A percentile compares a stretch with the other conserved stretches of the same genome.
Conservation (phyloP, 2,888 invertebrate genomes). For the Cryptocheilus praepositus region DNA sequence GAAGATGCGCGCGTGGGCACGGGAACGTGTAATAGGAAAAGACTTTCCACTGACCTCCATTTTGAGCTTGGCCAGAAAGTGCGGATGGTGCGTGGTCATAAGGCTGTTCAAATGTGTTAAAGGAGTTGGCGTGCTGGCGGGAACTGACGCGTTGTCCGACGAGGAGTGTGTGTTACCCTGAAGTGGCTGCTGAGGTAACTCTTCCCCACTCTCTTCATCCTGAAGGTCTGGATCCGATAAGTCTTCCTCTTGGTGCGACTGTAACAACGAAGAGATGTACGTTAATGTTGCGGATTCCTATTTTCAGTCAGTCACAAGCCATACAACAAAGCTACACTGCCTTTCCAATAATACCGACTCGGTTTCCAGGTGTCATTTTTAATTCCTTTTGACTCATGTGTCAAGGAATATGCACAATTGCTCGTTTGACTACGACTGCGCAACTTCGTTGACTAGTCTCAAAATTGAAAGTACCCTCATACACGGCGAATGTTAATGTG, state of each 20-base stretch:
- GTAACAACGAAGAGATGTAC: conserved; percentile 30
- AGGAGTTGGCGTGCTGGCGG: conserved; percentile 71
- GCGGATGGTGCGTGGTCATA: conserved; percentile 78
- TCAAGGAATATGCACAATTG: no score
- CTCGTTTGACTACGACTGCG: no score
- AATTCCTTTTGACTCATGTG: no score
- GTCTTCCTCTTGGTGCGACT: conserved; percentile 79
- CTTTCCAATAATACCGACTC: no score
- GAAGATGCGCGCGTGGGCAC: background rate
- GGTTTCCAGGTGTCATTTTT: no score
- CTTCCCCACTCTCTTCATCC: conserved; percentile 77
- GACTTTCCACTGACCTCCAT: conserved; percentile 63
- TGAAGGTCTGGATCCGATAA: conserved; percentile 77
- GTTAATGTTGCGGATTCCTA: no score
- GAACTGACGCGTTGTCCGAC: conserved; percentile 55
- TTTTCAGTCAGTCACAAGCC: no score
- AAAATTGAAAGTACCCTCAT: no score
- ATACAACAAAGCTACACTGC: no score
- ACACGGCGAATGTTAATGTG: no score
- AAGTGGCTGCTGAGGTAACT: conserved; percentile 69
- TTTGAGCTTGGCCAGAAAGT: conserved; percentile 74
- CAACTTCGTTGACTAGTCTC: no score
- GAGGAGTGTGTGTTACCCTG: conserved; percentile 66
- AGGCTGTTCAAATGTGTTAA: conserved; percentile 76
- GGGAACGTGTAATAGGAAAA: background rate